phyloP scores from a whole-genome alignment of 1,140 invertebrate genomes.

The Trichomalopsis sarcophagae region DNA sequence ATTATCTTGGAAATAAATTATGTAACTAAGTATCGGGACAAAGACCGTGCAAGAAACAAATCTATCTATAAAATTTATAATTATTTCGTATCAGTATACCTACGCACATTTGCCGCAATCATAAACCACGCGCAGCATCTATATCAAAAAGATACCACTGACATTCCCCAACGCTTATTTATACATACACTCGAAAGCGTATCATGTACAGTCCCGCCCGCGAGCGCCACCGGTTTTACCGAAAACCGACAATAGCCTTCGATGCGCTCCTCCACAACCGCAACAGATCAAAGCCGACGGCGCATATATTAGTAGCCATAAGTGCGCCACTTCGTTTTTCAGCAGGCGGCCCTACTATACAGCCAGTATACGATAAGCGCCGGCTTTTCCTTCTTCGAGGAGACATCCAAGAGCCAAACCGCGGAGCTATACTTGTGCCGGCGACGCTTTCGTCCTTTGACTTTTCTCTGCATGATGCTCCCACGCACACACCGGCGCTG shows the following conservation, averaged over 20 bases:
- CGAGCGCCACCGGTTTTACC: not conserved
- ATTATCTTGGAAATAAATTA: too few relatives aligned
- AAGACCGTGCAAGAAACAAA: too few relatives aligned
- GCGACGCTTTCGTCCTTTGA: not conserved
- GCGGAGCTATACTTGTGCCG: constrained; percentile 7
- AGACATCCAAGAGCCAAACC: not conserved
- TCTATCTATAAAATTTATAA: too few relatives aligned
- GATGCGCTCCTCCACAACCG: not conserved
- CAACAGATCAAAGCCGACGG: constrained; percentile 8
- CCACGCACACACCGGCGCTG: not conserved
- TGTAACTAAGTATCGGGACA: too few relatives aligned
- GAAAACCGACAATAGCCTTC: not conserved
- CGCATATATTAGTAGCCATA: constrained; percentile 24
- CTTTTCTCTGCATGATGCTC: not conserved
- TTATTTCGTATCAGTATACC: too few relatives aligned
- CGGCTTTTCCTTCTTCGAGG: constrained; percentile 6
- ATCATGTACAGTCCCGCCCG: not conserved
- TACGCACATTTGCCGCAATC: too few relatives aligned
- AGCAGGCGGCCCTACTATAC: not conserved
- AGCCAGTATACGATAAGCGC: not conserved
- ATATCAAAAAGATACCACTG: too few relatives aligned
- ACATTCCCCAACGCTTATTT: not conserved
- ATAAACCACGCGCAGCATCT: too few relatives aligned
- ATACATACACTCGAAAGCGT: not conserved
- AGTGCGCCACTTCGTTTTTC: constrained; percentile 21